Evolutionary conservation across 2,113 vertebrate genomes (phyloP).

Genomic region (Atlantisia rogersi): DNA sequence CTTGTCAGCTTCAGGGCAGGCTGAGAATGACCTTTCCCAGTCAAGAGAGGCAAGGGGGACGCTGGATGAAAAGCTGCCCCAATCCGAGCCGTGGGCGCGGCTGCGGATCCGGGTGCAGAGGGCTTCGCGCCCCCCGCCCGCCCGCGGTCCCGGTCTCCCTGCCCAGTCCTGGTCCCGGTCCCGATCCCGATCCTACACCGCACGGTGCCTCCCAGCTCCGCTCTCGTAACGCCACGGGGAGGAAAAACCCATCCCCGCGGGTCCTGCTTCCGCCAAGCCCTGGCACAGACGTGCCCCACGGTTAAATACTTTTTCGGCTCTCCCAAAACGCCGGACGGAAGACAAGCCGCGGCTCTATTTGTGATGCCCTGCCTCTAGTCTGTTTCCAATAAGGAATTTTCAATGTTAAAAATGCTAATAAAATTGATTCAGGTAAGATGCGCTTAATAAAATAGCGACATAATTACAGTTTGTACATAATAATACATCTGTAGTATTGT

Average conservation of each 20-base stretch:
- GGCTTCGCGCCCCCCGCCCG: not conserved
- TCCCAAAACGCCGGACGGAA: not conserved
- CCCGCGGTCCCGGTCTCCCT: not conserved
- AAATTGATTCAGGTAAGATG: constrained; percentile 67
- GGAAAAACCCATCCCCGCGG: fast-evolving
- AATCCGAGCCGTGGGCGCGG: too few species aligned
- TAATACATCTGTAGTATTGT: constrained; percentile 75
- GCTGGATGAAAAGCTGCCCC: not conserved
- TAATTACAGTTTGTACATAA: constrained; percentile 77
- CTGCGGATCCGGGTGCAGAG: not conserved
- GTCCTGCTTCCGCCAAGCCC: not conserved
- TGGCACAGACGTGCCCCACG: not conserved
- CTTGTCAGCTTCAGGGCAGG: not conserved
- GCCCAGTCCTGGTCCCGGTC: too few species aligned
- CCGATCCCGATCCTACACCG: not conserved
- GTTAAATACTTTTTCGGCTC: not conserved
- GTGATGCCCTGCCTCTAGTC: not conserved
- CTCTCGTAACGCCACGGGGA: not conserved
- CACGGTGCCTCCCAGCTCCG: fast-evolving
- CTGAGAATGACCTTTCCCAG: not conserved
- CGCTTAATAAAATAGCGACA: constrained; percentile 67
- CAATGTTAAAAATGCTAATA: constrained; percentile 53
- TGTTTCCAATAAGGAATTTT: not conserved
- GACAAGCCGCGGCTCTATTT: fast-evolving
- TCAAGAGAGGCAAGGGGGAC: too few species aligned